Base-by-base conservation (phyloP, 2,113 vertebrate species). In the Bostrychus sinensis region DNA sequence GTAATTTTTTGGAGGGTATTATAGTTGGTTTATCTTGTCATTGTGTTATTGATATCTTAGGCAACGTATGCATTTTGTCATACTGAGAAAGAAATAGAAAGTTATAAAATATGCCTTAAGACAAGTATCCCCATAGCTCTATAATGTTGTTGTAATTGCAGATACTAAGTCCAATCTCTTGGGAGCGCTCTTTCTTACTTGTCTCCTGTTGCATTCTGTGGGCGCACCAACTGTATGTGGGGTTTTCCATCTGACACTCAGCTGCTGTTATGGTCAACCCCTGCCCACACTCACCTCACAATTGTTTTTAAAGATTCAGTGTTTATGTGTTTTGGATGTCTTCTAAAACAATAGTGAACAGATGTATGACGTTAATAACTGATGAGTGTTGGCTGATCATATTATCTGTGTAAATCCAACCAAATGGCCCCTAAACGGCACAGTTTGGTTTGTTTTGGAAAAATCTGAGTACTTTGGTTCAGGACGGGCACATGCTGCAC, bases 401-500 rank as follows among this genome's bases (percentile, higher is more conserved):
- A 51, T 30, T 22, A 23, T 46, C 37, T 42, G 11, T 2, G 25
- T 39, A 28, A n/a, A 51, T 28, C 3, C 9, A 28, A 51, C 7
- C 26, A 51, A 28, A 28, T 28, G 48, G 43, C 2, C 4, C 25
- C 5, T 28, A 13, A 30, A 5, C 30, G 5, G 30, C 30, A 30
- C 25, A 30, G 5, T 7, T n/a, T 34, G 11, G 12, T 16, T 6
- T 48, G 22, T 1, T 11, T 48, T 26, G 30, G n/a, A 20, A 22
- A 59, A 23, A 13, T 20, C 45, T 38, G 37, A 1, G 23, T n/a
- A n/a, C n/a, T n/a, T n/a, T n/a, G n/a, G 20, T 11, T 42, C 36
- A 54, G 23, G 36, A 41, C 39, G 8, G 23, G 37, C 64, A 56
- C 42, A 67, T 71, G 16, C 17, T 43, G 60, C 75, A 63, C 68